Percentiles rank a stretch among this genome's conserved stretches.
Evolutionary conservation across 2,797 vertebrate species (phyloP).

Genomic region (Taeniopygia guttata): DNA sequence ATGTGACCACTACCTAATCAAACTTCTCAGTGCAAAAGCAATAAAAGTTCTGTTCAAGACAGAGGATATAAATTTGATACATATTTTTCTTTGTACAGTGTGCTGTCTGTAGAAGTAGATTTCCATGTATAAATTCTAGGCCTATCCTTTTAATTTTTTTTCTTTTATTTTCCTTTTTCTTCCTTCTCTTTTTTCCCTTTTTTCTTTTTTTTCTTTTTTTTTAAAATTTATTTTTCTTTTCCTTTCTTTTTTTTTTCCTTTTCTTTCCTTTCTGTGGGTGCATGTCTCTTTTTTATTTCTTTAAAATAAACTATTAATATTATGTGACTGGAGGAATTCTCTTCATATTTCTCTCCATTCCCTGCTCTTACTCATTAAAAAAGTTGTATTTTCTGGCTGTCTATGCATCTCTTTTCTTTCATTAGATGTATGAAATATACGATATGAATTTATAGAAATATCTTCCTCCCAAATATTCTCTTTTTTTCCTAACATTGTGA

Average conservation of each 20-base stretch:
- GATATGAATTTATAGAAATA: background rate
- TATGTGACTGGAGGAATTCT: background rate
- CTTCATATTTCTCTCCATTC: background rate
- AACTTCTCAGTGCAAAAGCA: background rate
- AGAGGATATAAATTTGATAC: background rate
- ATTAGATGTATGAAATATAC: background rate
- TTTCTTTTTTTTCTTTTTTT: background rate
- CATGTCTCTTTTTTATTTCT: background rate
- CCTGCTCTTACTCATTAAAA: background rate
- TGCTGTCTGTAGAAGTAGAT: background rate
- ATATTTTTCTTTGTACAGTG: background rate
- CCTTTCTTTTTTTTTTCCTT: rapidly evolving
- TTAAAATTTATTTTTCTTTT: too few species aligned
- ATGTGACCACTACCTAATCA: background rate
- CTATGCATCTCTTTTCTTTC: background rate
- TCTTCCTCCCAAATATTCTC: background rate
- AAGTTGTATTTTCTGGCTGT: background rate
- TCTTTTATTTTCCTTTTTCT: too few species aligned
- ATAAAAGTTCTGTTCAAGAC: background rate
- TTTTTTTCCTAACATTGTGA: background rate
- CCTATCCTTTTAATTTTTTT: too few species aligned
- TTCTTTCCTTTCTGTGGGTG: rapidly evolving
- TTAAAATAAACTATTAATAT: background rate
- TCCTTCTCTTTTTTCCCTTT: rapidly evolving
- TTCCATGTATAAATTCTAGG: background rate